Evolutionary conservation across 2,113 vertebrate genomes (phyloP), one percentile per base, ranked within the genome.

Genomic region (Rhinolophus ferrumequinum): DNA sequence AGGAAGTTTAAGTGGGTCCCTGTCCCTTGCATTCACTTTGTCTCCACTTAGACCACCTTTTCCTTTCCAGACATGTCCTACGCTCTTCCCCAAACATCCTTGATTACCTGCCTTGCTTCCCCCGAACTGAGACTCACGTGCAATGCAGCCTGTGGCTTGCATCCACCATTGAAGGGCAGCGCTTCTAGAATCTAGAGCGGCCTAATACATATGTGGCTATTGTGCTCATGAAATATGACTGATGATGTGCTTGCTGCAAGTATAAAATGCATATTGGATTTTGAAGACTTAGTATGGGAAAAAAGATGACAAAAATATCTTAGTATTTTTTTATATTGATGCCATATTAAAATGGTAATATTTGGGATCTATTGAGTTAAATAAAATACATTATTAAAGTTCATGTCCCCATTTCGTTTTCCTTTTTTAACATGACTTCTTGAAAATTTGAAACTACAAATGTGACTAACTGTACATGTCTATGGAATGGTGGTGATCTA

Each of bases 251-350:
- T 44, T n/a, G 22, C 26, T 44, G 3, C 30, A 69, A 64, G 30
- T 33, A 52, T 50, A 52, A 95, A 84, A 54, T 19, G 33, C 6
- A 64, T 41, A 33, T 33, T 62, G 77, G n/a, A 86, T 80, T 96
- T 93, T 11, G 11, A 89, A 94, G 80, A 67, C 30, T 90, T 47
- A 62, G 5, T 30, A 33, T 30, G 44, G 30, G 8, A 8, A 33
- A 52, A 50, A 56, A 69, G 26, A 47, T 70, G 67, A 54, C 21
- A 84, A 92, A 44, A 80, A n/a, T 47, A 18, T 21, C 35, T 82
- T 88, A 52, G 76, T 81, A 64, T 75, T 84, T 90, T 90, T 94
- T 90, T 64, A 88, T 70, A 67, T 16, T 54, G 47, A 44, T 90
- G 54, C 14, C 69, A 75, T 52, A 6, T 88, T 84, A 52, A 88